A percentile compares a stretch with the other conserved stretches of the same genome.
Evolutionary conservation across 2,797 vertebrate species (phyloP).

Genomic region (Molothrus aeneus): DNA sequence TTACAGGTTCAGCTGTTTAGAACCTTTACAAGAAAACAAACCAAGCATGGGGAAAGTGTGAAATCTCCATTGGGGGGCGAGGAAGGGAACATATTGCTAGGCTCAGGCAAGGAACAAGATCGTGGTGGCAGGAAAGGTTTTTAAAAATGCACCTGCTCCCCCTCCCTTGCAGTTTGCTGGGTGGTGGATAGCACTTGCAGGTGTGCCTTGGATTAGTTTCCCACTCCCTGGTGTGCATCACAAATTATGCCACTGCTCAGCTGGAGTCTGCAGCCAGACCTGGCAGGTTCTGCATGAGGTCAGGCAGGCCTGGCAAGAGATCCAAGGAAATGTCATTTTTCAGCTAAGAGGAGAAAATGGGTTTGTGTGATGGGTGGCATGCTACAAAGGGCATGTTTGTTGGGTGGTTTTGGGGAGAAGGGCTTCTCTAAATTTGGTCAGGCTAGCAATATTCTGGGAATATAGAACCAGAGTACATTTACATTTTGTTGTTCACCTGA

Average conservation of each 20-base stretch:
- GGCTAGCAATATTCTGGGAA: background rate
- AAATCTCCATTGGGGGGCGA: background rate
- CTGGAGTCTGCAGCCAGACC: background rate
- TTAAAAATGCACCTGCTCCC: background rate
- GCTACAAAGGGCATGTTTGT: background rate
- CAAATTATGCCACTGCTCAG: fast-evolving
- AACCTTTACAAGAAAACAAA: background rate
- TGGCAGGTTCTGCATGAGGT: background rate
- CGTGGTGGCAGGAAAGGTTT: background rate
- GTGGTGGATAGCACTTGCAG: background rate
- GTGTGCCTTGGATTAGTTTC: background rate
- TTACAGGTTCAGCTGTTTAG: background rate
- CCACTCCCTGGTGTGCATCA: background rate
- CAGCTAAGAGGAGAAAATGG: background rate
- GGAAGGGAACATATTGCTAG: background rate
- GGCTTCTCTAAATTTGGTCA: background rate
- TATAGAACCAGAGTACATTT: background rate
- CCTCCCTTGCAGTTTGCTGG: background rate
- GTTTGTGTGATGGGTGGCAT: background rate
- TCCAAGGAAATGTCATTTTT: background rate
- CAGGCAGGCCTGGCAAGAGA: background rate
- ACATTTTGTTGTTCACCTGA: background rate
- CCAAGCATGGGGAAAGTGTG: background rate
- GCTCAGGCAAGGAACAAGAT: background rate
- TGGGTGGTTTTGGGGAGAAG: background rate